Base-by-base conservation (phyloP, 2,888 invertebrate genomes). In the Lepidochrysops patricia region DNA sequence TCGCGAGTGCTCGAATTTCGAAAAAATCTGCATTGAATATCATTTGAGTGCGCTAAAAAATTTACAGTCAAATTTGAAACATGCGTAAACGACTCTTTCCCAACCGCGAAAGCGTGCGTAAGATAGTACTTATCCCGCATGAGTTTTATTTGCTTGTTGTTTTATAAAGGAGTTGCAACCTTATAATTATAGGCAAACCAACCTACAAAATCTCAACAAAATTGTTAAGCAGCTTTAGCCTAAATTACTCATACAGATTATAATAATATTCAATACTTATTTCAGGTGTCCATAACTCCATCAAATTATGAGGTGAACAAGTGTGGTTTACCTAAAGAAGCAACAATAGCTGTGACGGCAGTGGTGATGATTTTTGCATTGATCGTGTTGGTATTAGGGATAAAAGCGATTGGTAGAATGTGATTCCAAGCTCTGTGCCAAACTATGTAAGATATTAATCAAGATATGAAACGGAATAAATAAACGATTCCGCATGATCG, bases 321-420 rank as follows among this genome's bases (percentile, higher is more conserved):
- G 70, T 87, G 86, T 69, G 77, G 75, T 23, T 67, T 87, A 13
- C 87, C 86, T 4, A 73, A 69, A 57, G 86, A 86, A 72, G 69
- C 70, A 0, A 80, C 84, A 0, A 80, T 87, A 34, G 71, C 64
- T 1, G 58, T 77, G 32, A 73, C 79, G n/a, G 80, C 77, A 23
- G 67, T 79, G 2, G 59, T 80, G 34, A 67, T 82, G 67, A 58
- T 77, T 2, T 63, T 70, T 9, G 6, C 71, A 52, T 60, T 75
- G 19, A 57, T 71, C 56, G 72, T 70, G 67, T 72, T 68, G 48
- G 60, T 71, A 1, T 61, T 64, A 4, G 71, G 63, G 34, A 68
- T 62, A 54, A 76, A 63, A 63, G 61, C 64, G 57, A 63, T 80
- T 35, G 74, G 78, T 26, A 73, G 72, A 66, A 72, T 64, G 67